These are phyloP conservation scores for Achlya flavicornis DNA, from an alignment of 2,888 invertebrate species.

Conservation along the genomic window DNA sequence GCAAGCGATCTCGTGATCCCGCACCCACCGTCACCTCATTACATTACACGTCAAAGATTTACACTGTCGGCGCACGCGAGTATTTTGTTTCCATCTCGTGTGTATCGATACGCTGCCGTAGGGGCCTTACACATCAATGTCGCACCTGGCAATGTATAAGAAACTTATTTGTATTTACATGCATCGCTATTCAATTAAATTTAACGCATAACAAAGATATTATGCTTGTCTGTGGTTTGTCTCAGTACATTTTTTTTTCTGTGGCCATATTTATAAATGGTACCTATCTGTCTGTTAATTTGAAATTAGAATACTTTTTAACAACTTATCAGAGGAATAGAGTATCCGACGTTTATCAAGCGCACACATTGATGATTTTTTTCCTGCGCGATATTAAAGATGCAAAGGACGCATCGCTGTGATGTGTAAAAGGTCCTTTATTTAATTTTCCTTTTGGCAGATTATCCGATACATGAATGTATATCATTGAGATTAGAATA, in stretches of 20 bases:
- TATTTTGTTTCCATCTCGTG: conserved; percentile 31
- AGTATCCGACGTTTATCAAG: too few species aligned
- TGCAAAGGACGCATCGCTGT: not conserved
- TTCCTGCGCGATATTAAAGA: too few species aligned
- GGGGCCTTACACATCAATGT: not conserved
- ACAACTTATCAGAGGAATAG: too few species aligned
- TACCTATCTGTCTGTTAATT: too few species aligned
- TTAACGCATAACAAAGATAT: too few species aligned
- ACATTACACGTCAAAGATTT: conserved; percentile 61
- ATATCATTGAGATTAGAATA: conserved; percentile 35
- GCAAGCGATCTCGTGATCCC: conserved; percentile 40
- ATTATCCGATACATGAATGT: conserved; percentile 29
- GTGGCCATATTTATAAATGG: too few species aligned
- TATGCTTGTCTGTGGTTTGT: too few species aligned
- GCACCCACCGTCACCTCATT: conserved; percentile 61
- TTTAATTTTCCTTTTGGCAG: conserved; percentile 29
- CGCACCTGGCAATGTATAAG: not conserved
- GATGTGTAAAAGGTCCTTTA: conserved; percentile 18
- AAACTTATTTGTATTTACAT: too few species aligned
- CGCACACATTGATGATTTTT: too few species aligned
- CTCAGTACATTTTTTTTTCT: too few species aligned
- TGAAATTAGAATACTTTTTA: too few species aligned
- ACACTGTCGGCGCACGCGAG: conserved; percentile 61
- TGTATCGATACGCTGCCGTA: conserved; percentile 28
- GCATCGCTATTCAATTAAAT: too few species aligned